Evolutionary conservation across 1,140 invertebrate genomes (phyloP).

Genomic region (Lasioglossum albipes): DNA sequence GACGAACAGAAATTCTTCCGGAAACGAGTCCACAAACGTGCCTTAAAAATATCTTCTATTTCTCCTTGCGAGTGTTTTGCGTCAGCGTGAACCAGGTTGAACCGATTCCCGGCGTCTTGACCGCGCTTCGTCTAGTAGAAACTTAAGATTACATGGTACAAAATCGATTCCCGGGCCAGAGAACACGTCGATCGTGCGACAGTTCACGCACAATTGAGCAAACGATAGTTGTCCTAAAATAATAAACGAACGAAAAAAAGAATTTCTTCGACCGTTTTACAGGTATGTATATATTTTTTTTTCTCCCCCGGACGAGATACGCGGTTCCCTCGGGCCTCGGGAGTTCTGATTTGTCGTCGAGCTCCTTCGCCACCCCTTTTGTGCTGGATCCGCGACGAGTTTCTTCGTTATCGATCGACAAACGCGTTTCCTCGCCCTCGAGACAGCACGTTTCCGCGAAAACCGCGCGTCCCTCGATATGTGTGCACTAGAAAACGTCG

Average conservation of each 20-base stretch:
- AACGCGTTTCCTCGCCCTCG: conserved; percentile 11
- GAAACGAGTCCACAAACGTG: background rate
- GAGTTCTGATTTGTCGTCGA: background rate
- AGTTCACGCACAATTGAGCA: conserved; percentile 54
- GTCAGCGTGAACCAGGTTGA: background rate
- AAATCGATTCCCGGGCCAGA: conserved; percentile 52
- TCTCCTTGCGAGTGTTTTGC: background rate
- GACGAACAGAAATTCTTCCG: too few species aligned
- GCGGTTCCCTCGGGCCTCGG: background rate
- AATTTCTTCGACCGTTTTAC: conserved; percentile 14
- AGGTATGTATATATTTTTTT: too few species aligned
- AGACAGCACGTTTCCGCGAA: background rate
- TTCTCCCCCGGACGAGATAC: too few species aligned
- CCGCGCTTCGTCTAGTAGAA: conserved; percentile 53
- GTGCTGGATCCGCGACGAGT: conserved; percentile 24
- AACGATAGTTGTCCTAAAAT: conserved; percentile 57
- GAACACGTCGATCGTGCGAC: conserved; percentile 22
- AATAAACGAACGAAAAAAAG: conserved; percentile 36
- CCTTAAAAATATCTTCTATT: background rate
- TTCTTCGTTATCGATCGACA: conserved; percentile 36
- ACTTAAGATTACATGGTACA: conserved; percentile 58
- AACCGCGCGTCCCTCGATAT: background rate
- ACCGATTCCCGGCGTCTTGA: conserved; percentile 18
- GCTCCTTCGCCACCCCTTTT: conserved; percentile 13
- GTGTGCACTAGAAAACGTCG: background rate